Percentiles rank a stretch among this genome's conserved stretches.
Evolutionary conservation across 2,113 vertebrate species (phyloP).

Genomic region (Plectropomus leopardus): DNA sequence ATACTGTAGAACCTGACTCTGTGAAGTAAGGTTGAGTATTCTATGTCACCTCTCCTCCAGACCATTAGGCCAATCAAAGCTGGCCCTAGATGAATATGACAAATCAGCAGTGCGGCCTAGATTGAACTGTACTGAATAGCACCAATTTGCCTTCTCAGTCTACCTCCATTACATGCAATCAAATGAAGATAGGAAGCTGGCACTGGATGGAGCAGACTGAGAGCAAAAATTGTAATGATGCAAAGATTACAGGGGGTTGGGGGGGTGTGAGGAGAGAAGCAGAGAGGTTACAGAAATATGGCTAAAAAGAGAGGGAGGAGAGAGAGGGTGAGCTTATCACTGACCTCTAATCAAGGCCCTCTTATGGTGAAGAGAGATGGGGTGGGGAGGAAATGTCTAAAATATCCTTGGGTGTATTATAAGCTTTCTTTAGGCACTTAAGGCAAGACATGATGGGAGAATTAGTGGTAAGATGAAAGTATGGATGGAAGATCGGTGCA

Average conservation of each 20-base stretch:
- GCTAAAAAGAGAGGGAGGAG: constrained; percentile 8
- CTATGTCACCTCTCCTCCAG: constrained; percentile 30
- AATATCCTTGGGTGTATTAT: constrained; percentile 56
- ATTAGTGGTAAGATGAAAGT: constrained; percentile 35
- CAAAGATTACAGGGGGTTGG: constrained; percentile 44
- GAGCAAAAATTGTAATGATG: constrained; percentile 65
- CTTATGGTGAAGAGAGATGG: constrained; percentile 50
- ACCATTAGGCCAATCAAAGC: constrained; percentile 72
- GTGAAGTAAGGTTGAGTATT: constrained; percentile 30
- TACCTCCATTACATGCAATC: constrained; percentile 77
- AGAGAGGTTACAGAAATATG: constrained; percentile 26
- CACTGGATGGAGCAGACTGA: constrained; percentile 55
- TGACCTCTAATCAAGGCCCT: constrained; percentile 63
- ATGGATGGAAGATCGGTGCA: constrained; percentile 14
- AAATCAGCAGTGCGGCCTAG: constrained; percentile 69
- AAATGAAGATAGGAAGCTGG: constrained; percentile 67
- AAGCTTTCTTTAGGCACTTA: constrained; percentile 54
- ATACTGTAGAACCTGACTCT: constrained; percentile 13
- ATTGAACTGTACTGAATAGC: constrained; percentile 70
- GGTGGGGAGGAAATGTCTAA: constrained; percentile 46
- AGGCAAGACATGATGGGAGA: constrained; percentile 33
- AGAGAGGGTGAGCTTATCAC: constrained; percentile 59
- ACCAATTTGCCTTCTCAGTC: constrained; percentile 76
- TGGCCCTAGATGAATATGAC: constrained; percentile 69
- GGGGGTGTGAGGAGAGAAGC: constrained; percentile 7